Conservation (phyloP, 2,113 vertebrate genomes). For the Rousettus leschenaultii region DNA sequence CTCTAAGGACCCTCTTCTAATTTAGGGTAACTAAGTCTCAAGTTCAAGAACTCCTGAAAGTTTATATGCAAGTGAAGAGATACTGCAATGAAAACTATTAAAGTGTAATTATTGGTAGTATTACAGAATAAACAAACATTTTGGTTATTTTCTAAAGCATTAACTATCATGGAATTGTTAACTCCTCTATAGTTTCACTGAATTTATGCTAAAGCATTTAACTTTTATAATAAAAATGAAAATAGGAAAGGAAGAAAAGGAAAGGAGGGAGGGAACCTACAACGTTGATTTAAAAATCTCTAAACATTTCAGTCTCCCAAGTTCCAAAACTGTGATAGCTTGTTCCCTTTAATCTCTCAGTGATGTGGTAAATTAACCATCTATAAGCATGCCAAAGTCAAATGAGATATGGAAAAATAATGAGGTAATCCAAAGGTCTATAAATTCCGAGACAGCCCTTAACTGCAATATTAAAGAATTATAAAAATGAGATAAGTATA, state of each 20-base stretch:
- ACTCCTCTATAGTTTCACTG: neutral
- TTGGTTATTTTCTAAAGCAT: neutral
- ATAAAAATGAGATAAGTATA: neutral
- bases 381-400: neutral
- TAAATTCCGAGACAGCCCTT: neutral
- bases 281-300: neutral
- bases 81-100: neutral
- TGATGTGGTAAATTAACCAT: neutral
- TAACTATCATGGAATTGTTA: neutral
- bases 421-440: neutral
- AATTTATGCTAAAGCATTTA: conserved; percentile 24
- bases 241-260: neutral
- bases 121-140: neutral
- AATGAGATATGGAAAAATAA: conserved; percentile 30
- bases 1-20: neutral
- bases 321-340: neutral
- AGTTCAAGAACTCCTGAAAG: neutral
- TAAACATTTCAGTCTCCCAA: neutral
- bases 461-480: conserved; percentile 32
- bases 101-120: neutral
- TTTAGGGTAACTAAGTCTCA: neutral
- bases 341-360: neutral
- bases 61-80: neutral
- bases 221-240: conserved; percentile 3
- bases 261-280: neutral